phyloP scores from a whole-genome alignment of 2,797 vertebrate genomes.

The Dallia pectoralis region DNA sequence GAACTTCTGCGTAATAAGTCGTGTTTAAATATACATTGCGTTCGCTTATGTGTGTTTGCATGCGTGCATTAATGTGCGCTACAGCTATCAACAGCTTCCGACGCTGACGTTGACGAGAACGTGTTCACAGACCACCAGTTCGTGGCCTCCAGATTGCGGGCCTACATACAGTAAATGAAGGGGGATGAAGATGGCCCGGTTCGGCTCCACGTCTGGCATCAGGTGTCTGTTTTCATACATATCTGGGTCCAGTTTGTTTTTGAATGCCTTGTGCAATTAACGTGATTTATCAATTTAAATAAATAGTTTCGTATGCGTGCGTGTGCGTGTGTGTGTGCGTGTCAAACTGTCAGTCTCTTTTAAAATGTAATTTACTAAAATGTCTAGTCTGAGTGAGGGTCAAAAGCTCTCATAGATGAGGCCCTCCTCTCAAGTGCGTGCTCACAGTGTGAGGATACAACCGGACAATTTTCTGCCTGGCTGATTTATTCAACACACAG shows the following conservation, averaged over 20 bases:
- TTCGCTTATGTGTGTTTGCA: constrained; percentile 36
- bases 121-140: too few species aligned
- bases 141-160: too few species aligned
- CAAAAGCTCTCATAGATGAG: constrained; percentile 69
- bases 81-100: too few species aligned
- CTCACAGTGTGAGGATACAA: constrained; percentile 76
- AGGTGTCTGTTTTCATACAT: not conserved
- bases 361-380: constrained; percentile 61
- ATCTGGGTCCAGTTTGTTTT: not conserved
- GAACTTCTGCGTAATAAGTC: not conserved
- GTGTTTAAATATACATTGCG: not conserved
- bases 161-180: too few species aligned
- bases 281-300: too few species aligned
- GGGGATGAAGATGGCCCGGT: not conserved
- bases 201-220: constrained; percentile 4
- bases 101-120: too few species aligned
- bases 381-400: constrained; percentile 70
- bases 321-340: constrained; percentile 25
- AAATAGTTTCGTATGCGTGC: not conserved
- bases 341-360: constrained; percentile 36
- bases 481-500: constrained; percentile 78
- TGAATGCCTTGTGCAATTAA: too few species aligned
- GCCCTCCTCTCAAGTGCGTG: constrained; percentile 67
- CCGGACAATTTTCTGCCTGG: constrained; percentile 84
- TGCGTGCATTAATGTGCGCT: not conserved